Conservation (phyloP, 1,140 invertebrate genomes). For the Archivesica marissinica region DNA sequence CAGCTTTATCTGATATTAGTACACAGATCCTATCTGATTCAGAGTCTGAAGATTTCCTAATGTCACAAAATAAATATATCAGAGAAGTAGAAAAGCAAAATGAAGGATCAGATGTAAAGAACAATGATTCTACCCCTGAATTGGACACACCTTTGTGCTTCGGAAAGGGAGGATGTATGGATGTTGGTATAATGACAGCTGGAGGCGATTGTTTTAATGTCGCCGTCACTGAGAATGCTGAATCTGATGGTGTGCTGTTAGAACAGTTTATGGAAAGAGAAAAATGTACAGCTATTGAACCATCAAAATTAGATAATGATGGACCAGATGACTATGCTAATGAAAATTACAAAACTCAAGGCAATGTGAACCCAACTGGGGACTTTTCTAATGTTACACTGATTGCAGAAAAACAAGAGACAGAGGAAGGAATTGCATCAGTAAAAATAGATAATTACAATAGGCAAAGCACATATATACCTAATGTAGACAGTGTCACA, state of each 20-base stretch:
- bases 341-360: not conserved
- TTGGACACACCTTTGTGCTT: not conserved
- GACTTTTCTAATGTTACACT: too few relatives aligned
- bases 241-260: not conserved
- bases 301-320: not conserved
- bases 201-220: not conserved
- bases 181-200: not conserved
- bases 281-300: not conserved
- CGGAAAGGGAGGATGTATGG: not conserved
- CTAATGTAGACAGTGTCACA: not conserved
- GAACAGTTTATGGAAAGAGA: not conserved
- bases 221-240: not conserved
- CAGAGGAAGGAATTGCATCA: too few relatives aligned
- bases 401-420: too few relatives aligned
- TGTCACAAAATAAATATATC: conserved; percentile 1
- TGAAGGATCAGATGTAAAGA: not conserved
- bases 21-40: conserved; percentile 22
- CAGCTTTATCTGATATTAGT: not conserved
- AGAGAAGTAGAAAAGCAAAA: too few relatives aligned
- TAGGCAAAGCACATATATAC: too few relatives aligned
- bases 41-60: not conserved
- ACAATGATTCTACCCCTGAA: not conserved
- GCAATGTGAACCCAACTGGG: too few relatives aligned
- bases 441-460: too few relatives aligned
- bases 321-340: not conserved